Percentiles rank a stretch among this genome's conserved stretches.
Conservation (phyloP, 2,888 invertebrate genomes). For the Monochamus alternatus region DNA sequence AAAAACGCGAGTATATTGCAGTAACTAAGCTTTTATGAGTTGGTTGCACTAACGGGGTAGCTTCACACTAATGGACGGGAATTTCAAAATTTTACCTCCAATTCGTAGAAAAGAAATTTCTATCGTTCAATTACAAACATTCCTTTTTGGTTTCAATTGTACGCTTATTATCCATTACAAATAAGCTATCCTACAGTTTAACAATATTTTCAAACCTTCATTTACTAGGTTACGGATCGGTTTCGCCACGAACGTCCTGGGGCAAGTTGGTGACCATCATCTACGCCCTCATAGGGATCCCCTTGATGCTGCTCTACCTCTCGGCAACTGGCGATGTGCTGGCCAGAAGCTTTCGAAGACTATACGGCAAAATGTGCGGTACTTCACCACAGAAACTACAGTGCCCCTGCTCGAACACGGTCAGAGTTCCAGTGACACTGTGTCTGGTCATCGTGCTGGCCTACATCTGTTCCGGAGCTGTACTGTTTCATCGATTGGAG, state of each 20-base stretch:
- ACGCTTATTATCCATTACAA: slow-evolving; percentile 15
- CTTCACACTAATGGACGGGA: too few species aligned
- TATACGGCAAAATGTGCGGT: slow-evolving; percentile 76
- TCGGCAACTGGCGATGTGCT: slow-evolving; percentile 90
- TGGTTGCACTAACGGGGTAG: too few species aligned
- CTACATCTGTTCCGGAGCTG: slow-evolving; percentile 91
- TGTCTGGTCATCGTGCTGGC: slow-evolving; percentile 89
- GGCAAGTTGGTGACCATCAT: slow-evolving; percentile 88
- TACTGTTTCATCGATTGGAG: slow-evolving; percentile 92
- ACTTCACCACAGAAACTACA: slow-evolving; percentile 71
- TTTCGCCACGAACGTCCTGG: slow-evolving; percentile 85
- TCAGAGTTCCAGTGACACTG: slow-evolving; percentile 89
- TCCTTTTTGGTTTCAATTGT: slow-evolving; percentile 41
- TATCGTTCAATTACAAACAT: too few species aligned
- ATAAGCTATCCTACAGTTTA: not conserved
- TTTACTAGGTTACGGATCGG: slow-evolving; percentile 86
- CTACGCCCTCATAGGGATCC: slow-evolving; percentile 90
- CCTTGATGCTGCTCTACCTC: slow-evolving; percentile 89
- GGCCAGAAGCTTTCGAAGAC: slow-evolving; percentile 73
- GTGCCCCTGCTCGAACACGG: slow-evolving; percentile 73
- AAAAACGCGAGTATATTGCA: too few species aligned
- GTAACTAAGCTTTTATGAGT: too few species aligned
- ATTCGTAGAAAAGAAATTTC: too few species aligned
- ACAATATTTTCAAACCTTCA: too few species aligned
- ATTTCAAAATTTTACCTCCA: too few species aligned